These are phyloP conservation scores for Prenolepis imparis DNA, from an alignment of 2,888 invertebrate species.

Conservation along the genomic window DNA sequence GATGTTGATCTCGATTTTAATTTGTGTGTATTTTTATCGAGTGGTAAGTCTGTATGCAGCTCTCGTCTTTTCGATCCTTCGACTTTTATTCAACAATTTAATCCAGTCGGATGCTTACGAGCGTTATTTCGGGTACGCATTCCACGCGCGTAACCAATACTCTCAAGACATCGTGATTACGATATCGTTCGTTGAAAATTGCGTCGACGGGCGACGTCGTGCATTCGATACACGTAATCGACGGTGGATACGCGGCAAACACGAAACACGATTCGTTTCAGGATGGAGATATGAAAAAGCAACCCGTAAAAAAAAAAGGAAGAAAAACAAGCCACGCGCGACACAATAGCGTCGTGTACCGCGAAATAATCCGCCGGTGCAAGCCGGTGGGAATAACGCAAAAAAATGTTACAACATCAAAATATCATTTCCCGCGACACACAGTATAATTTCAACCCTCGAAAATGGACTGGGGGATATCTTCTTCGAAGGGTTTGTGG, in stretches of 20 bases:
- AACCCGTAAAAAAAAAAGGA: neutral
- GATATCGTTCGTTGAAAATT: slow-evolving; percentile 50
- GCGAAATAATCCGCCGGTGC: slow-evolving; percentile 22
- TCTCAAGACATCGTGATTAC: slow-evolving; percentile 44
- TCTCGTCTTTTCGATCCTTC: neutral
- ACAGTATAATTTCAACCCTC: slow-evolving; percentile 16
- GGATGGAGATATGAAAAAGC: slow-evolving; percentile 32
- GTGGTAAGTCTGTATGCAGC: neutral
- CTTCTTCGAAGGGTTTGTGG: slow-evolving; percentile 33
- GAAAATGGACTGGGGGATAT: slow-evolving; percentile 25
- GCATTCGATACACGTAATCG: slow-evolving; percentile 49
- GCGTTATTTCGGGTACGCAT: slow-evolving; percentile 13
- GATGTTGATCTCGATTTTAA: neutral
- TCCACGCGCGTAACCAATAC: slow-evolving; percentile 34
- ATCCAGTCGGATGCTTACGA: slow-evolving; percentile 29
- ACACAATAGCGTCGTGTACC: neutral
- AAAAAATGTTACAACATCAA: slow-evolving; percentile 26
- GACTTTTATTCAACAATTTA: slow-evolving; percentile 29
- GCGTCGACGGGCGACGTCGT: slow-evolving; percentile 16
- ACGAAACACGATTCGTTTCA: slow-evolving; percentile 12
- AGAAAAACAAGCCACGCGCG: neutral
- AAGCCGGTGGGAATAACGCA: slow-evolving; percentile 3
- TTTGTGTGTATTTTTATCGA: neutral
- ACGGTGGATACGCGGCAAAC: slow-evolving; percentile 13
- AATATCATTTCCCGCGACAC: slow-evolving; percentile 38